These are phyloP conservation scores for Ochotona curzoniae DNA, from an alignment of 2,113 vertebrate species.

Conservation along the genomic window DNA sequence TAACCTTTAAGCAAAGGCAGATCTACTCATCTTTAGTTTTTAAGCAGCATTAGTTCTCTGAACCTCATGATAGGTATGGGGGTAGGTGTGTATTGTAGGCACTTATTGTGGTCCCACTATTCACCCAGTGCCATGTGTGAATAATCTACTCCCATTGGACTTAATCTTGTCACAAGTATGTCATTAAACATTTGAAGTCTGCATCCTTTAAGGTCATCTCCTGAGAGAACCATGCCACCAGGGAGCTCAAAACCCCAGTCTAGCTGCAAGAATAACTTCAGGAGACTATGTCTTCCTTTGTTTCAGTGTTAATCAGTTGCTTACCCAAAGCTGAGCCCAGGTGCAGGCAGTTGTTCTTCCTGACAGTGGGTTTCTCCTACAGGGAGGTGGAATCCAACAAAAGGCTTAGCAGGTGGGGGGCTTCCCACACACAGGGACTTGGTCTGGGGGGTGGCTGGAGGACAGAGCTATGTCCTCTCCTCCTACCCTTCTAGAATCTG, in stretches of 20 bases:
- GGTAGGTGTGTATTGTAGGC: background rate
- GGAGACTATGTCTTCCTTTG: background rate
- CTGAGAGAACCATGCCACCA: background rate
- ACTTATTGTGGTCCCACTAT: background rate
- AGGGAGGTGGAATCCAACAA: rapidly evolving
- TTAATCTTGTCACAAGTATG: constrained; percentile 34
- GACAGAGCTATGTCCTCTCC: background rate
- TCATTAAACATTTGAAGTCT: constrained; percentile 43
- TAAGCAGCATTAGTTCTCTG: background rate
- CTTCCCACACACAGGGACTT: background rate
- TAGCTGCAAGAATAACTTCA: background rate
- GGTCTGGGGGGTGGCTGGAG: background rate
- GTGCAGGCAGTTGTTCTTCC: background rate
- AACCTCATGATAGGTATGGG: background rate
- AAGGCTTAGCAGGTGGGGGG: background rate
- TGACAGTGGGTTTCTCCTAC: background rate
- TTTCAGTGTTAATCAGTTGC: background rate
- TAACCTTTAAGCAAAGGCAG: background rate
- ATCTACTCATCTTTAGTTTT: background rate
- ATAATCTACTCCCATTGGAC: background rate
- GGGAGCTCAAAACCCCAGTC: background rate
- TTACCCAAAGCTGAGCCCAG: background rate
- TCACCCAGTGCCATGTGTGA: background rate
- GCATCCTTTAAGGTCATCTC: constrained; percentile 37
- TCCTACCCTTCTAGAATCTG: background rate